A percentile compares a stretch with the other conserved stretches of the same genome.
Evolutionary conservation across 1,140 invertebrate species (phyloP).

Genomic region (Eueides isabella): DNA sequence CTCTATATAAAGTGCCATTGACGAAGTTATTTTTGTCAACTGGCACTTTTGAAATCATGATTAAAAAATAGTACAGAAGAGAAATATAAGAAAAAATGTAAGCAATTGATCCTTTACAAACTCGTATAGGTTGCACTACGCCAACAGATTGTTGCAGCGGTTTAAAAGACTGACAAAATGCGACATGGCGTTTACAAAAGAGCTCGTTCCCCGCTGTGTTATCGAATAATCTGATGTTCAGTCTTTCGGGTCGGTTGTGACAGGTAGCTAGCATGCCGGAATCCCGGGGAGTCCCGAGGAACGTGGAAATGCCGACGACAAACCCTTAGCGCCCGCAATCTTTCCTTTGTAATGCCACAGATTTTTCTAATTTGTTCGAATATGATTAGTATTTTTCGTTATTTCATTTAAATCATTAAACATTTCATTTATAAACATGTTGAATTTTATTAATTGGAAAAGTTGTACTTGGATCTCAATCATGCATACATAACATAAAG

Average conservation of each 20-base stretch:
- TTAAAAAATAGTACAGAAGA: no score
- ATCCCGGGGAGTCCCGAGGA: constrained; percentile 47
- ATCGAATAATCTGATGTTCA: constrained; percentile 47
- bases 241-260: constrained; percentile 52
- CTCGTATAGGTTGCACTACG: constrained; percentile 32
- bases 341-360: constrained; percentile 42
- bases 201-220: constrained; percentile 39
- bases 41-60: no score
- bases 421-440: no score
- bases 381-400: neutral
- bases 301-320: constrained; percentile 48
- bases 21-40: no score
- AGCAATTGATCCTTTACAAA: neutral
- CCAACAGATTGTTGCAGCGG: constrained; percentile 45
- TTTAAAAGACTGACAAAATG: constrained; percentile 41
- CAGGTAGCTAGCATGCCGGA: constrained; percentile 58
- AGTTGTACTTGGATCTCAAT: no score
- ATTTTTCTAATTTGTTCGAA: constrained; percentile 31
- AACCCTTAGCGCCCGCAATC: constrained; percentile 42
- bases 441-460: no score
- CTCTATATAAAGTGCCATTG: no score
- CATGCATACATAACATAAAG: no score
- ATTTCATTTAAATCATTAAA: no score
- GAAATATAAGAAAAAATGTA: neutral
- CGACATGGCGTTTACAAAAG: constrained; percentile 40